A percentile compares a stretch with the other conserved stretches of the same genome.
These are phyloP conservation scores for Campoletis raptor DNA, from an alignment of 2,888 invertebrate genomes.

Conservation along the genomic window DNA sequence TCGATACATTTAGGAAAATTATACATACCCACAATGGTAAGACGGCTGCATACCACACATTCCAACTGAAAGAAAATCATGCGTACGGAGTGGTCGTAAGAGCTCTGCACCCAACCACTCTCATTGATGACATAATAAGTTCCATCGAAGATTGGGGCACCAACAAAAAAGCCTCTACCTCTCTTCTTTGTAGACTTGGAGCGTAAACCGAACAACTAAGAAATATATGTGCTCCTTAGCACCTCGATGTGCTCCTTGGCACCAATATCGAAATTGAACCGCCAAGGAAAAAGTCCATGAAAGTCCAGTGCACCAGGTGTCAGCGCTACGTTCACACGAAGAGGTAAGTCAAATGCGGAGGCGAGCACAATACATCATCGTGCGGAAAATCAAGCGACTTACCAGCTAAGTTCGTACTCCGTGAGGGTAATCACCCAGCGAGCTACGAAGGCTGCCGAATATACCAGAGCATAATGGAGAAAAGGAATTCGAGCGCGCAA, in stretches of 20 bases:
- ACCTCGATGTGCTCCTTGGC: conserved; percentile 6
- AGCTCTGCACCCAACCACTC: conserved; percentile 60
- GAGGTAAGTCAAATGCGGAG: conserved; percentile 85
- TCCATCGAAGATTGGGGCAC: conserved; percentile 62
- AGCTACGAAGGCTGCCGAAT: conserved; percentile 27
- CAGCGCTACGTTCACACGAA: conserved; percentile 85
- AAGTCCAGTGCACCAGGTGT: conserved; percentile 84
- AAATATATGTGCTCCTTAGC: conserved; percentile 52
- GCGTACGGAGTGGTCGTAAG: conserved; percentile 65
- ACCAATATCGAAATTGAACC: conserved; percentile 81
- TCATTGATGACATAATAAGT: conserved; percentile 58
- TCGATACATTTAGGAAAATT: conserved; percentile 57
- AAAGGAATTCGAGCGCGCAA: conserved; percentile 5
- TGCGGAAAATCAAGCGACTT: conserved; percentile 28
- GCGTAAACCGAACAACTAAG: conserved; percentile 71
- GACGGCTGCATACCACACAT: conserved; percentile 62
- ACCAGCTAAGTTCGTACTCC: conserved; percentile 26
- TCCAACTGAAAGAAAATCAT: conserved; percentile 64
- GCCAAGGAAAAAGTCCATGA: conserved; percentile 77
- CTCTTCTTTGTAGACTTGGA: conserved; percentile 73
- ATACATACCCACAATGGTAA: conserved; percentile 55
- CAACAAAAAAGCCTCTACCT: conserved; percentile 68
- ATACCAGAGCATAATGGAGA: conserved; percentile 12
- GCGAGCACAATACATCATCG: conserved; percentile 80
- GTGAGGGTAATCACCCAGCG: conserved; percentile 13